Evolutionary conservation across 2,797 vertebrate species (phyloP).

Genomic region (Sebastes cheni): DNA sequence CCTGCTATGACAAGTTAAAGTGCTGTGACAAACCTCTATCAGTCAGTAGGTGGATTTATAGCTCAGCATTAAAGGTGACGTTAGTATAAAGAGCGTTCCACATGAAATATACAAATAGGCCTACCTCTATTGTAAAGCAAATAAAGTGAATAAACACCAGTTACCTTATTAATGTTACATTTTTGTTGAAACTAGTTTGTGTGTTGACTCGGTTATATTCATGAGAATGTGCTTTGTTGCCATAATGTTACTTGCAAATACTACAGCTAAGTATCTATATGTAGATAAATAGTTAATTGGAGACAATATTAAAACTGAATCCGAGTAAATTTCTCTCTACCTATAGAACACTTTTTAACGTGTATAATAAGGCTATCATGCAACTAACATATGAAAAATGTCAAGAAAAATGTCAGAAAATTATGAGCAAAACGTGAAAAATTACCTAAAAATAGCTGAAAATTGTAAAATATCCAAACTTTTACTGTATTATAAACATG

Average conservation of each 20-base stretch:
- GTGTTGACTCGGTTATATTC: background rate
- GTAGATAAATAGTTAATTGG: no score
- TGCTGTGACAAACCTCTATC: background rate
- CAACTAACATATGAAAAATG: no score
- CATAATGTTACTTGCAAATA: background rate
- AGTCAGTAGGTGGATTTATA: background rate
- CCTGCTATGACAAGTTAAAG: background rate
- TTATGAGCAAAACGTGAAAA: no score
- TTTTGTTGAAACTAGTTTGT: background rate
- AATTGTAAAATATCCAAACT: no score
- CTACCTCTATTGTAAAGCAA: no score
- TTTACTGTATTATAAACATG: no score
- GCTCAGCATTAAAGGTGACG: background rate
- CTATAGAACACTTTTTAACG: no score
- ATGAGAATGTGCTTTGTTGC: background rate
- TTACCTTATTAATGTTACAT: rapidly evolving
- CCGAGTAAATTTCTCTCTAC: background rate
- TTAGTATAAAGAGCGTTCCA: background rate
- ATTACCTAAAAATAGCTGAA: no score
- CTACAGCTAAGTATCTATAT: background rate
- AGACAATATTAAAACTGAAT: background rate
- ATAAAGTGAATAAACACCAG: background rate
- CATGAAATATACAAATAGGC: background rate
- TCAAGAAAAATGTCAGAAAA: no score
- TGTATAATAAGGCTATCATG: no score